Evolutionary conservation across 1,140 invertebrate species (phyloP).

Genomic region (Brevipalpus yothersi): DNA sequence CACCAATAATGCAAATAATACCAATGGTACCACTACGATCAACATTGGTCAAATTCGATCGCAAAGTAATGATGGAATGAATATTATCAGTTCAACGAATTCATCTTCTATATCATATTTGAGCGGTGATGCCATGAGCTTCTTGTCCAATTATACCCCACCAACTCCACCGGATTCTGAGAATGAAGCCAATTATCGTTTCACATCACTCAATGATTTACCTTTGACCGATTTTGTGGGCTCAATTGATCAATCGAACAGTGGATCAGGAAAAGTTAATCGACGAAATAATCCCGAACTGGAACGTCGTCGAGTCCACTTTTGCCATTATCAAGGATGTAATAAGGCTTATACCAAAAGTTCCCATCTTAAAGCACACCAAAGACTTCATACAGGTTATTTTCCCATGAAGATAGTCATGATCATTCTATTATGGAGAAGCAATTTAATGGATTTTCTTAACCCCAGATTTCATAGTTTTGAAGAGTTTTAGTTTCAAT

Average conservation of each 20-base stretch:
- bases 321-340: slow-evolving; percentile 84
- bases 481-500: not conserved
- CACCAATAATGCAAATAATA: too few relatives aligned
- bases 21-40: too few relatives aligned
- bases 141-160: not conserved
- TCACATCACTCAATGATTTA: not conserved
- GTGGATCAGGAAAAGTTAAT: slow-evolving; percentile 29
- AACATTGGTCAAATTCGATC: too few relatives aligned
- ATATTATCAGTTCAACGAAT: too few relatives aligned
- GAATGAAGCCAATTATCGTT: not conserved
- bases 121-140: too few relatives aligned
- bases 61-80: too few relatives aligned
- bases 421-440: not conserved
- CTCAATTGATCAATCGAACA: not conserved
- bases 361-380: slow-evolving; percentile 92
- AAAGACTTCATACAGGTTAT: slow-evolving; percentile 77
- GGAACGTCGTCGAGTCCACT: slow-evolving; percentile 76
- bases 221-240: not conserved
- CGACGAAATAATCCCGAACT: slow-evolving; percentile 82
- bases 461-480: not conserved
- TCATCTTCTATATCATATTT: too few relatives aligned
- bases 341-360: slow-evolving; percentile 96
- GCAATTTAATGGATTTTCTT: not conserved
- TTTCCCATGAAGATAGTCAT: not conserved
- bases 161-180: not conserved